A percentile compares a stretch with the other conserved stretches of the same genome.
Evolutionary conservation across 2,113 vertebrate genomes (phyloP).

Genomic region (Sterrhoptilus dennistouni): DNA sequence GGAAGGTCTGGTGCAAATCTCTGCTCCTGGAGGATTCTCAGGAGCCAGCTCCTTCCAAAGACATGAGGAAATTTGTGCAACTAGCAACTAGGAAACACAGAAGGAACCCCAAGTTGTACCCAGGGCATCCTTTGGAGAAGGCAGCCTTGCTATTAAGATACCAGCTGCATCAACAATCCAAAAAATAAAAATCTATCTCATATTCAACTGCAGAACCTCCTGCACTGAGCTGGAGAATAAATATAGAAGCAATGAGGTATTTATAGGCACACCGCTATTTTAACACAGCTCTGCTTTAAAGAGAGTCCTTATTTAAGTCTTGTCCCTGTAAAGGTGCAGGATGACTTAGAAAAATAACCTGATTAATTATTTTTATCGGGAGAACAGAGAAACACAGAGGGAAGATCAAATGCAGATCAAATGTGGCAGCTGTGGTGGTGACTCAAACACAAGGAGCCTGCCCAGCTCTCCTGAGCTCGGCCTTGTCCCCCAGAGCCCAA

Average conservation of each 20-base stretch:
- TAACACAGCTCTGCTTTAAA: slow-evolving; percentile 37
- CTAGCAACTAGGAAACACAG: not conserved
- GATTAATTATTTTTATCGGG: slow-evolving; percentile 58
- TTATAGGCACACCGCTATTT: slow-evolving; percentile 55
- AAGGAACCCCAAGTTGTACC: not conserved
- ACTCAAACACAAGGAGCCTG: not conserved
- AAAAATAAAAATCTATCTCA: not conserved
- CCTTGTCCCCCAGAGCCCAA: not conserved
- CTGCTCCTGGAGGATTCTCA: not conserved
- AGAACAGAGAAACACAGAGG: not conserved
- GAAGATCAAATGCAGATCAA: slow-evolving; percentile 39
- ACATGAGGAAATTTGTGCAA: not conserved
- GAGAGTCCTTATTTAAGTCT: slow-evolving; percentile 49
- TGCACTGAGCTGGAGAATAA: not conserved
- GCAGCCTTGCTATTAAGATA: not conserved
- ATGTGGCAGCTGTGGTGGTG: not conserved
- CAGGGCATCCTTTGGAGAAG: not conserved
- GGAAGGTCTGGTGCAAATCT: not conserved
- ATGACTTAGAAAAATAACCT: slow-evolving; percentile 52
- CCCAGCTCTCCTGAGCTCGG: not conserved
- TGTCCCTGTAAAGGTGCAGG: slow-evolving; percentile 41
- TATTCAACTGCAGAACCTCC: not conserved
- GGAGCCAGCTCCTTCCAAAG: slow-evolving; percentile 25
- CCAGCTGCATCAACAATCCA: not conserved
- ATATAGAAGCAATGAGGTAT: slow-evolving; percentile 49